Evolutionary conservation across 2,113 vertebrate species (phyloP).

Genomic region (Lates calcarifer): DNA sequence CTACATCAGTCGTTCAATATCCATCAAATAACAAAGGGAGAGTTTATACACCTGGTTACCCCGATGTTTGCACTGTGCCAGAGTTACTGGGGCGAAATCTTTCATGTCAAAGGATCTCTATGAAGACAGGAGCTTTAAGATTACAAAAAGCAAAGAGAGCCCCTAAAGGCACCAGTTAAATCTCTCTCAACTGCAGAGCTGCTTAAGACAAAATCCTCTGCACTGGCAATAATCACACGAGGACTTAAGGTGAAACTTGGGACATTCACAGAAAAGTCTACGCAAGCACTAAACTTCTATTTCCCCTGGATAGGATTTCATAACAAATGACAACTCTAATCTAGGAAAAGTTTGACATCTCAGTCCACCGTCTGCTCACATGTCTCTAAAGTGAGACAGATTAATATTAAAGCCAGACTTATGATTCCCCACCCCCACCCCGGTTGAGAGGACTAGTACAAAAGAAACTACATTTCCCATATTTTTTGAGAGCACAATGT

Average conservation of each 20-base stretch:
- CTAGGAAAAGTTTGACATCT: constrained; percentile 42
- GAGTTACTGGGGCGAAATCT: constrained; percentile 16
- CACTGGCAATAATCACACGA: constrained; percentile 46
- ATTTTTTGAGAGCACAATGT: constrained; percentile 17
- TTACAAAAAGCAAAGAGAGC: constrained; percentile 20
- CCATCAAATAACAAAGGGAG: neutral
- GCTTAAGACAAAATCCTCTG: constrained; percentile 37
- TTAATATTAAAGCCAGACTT: constrained; percentile 36
- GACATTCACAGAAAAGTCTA: constrained; percentile 41
- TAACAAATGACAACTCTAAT: constrained; percentile 49
- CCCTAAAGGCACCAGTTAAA: constrained; percentile 40
- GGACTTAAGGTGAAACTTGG: constrained; percentile 52
- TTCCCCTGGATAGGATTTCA: constrained; percentile 39
- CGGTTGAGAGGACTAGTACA: neutral
- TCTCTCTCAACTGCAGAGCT: constrained; percentile 45
- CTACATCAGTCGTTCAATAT: constrained; percentile 5
- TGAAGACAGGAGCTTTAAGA: constrained; percentile 34
- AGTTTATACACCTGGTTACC: constrained; percentile 11
- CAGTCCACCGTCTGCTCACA: constrained; percentile 17
- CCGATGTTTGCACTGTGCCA: neutral
- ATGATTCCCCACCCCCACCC: neutral
- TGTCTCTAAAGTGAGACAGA: constrained; percentile 21
- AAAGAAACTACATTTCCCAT: constrained; percentile 49
- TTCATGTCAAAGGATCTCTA: constrained; percentile 33
- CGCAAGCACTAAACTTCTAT: constrained; percentile 10